Percentiles rank a stretch among this genome's conserved stretches.
These are phyloP conservation scores for Cotesia glomerata DNA, from an alignment of 1,140 invertebrate genomes.

Conservation along the genomic window DNA sequence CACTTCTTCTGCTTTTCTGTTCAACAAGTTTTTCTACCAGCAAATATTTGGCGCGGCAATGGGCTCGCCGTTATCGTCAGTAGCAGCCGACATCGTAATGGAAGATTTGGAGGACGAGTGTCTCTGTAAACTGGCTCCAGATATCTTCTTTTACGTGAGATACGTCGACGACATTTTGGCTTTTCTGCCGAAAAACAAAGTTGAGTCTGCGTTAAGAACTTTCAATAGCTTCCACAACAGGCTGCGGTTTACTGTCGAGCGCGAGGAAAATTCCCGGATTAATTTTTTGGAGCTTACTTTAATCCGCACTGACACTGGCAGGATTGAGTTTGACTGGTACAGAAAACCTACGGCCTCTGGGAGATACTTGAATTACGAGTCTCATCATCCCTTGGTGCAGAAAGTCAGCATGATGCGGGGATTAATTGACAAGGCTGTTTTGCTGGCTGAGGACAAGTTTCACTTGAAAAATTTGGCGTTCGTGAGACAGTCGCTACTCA, in stretches of 20 bases:
- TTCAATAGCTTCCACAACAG: conserved; percentile 23
- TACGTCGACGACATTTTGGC: conserved; percentile 25
- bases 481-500: not conserved
- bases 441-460: conserved; percentile 10
- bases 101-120: conserved; percentile 26
- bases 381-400: conserved; percentile 12
- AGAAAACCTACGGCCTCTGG: conserved; percentile 22
- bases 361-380: conserved; percentile 24
- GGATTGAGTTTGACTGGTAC: conserved; percentile 23
- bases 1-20: conserved; percentile 18
- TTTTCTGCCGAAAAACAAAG: conserved; percentile 8
- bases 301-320: not conserved
- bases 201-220: not conserved
- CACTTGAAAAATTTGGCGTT: conserved; percentile 13
- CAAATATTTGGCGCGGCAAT: conserved; percentile 28
- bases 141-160: conserved; percentile 17
- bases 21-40: conserved; percentile 17
- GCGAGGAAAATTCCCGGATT: not conserved
- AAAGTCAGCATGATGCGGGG: conserved; percentile 10
- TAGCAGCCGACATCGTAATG: conserved; percentile 27
- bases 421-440: conserved; percentile 19
- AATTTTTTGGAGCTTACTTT: conserved; percentile 29
- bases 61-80: conserved; percentile 28
- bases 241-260: conserved; percentile 18
- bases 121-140: conserved; percentile 7